Base-by-base conservation (phyloP, 2,797 vertebrate genomes). In the Pseudopleuronectes americanus region DNA sequence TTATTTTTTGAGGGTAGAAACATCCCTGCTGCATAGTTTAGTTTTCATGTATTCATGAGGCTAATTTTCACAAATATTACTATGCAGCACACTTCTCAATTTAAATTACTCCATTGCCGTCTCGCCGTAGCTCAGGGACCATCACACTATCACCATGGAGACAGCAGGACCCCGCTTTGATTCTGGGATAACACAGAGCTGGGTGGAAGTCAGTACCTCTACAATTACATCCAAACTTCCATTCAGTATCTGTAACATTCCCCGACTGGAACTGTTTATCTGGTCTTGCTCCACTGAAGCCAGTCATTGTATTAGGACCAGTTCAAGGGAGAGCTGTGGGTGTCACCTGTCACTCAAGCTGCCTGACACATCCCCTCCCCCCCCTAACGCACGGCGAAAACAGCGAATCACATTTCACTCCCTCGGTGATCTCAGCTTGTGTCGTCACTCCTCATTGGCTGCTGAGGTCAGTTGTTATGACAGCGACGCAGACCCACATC, bases 251-350 rank as follows among this genome's bases (percentile, higher is more conserved):
- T 84, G 65, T 61, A 80, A 81, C 83, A 80, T 82, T 79, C 54
- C 78, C 23, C 83, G 80, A 90, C 90, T 83, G 76, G 77, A 85
- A 76, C 55, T 88, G 90, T 93, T 93, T 91, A 91, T 90, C 91
- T 91, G 86, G 88, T 90, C 68, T 52, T 66, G 90, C 91, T 92
- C 87, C 90, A 86, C 41, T 90, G 91, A 81, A 92, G 90, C 92
- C 71, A 69, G 48, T 91, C 89, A 89, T 87, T 84, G 83, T 88
- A 84, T 90, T 80, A 81, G 81, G 83, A 83, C 82, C 82, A 72
- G 79, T 80, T 76, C 6, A 63, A 80, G 78, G 80, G 80, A 84
- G 90, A 91, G 91, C 90, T 53, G 78, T 4, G 31, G 80, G 82
- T 87, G 81, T 71, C 71, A 87, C 83, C 90, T 89, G 88, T 84